Evolutionary conservation across 2,113 vertebrate genomes (phyloP).

Genomic region (Bombycilla garrulus): DNA sequence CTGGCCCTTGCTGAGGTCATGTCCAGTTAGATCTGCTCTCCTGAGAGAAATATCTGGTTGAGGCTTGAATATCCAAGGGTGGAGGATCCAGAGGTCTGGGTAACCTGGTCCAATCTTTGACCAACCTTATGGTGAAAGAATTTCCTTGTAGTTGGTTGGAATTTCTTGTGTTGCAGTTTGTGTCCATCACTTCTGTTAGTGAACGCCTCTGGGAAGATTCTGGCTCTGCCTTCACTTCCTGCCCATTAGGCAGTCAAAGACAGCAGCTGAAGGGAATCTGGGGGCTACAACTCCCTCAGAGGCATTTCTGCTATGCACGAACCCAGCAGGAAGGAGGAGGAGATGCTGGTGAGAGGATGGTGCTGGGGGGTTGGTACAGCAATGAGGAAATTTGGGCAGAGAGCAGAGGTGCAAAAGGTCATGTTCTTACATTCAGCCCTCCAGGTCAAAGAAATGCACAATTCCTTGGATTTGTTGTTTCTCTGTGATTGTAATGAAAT

Average conservation of each 20-base stretch:
- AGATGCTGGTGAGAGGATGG: background rate
- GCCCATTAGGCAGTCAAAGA: background rate
- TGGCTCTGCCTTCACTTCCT: background rate
- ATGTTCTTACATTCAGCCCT: background rate
- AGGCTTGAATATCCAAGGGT: background rate
- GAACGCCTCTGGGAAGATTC: background rate
- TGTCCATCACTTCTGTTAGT: background rate
- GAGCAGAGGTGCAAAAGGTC: background rate
- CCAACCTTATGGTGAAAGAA: background rate
- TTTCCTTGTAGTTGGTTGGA: background rate
- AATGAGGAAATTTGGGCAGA: fast-evolving
- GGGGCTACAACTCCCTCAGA: background rate
- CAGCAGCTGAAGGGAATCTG: background rate
- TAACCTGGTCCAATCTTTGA: background rate
- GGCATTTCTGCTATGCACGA: background rate
- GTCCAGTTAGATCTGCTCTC: background rate
- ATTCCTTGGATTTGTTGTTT: background rate
- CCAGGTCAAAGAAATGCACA: background rate
- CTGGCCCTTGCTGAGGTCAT: background rate
- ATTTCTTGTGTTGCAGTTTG: background rate
- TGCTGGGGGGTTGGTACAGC: fast-evolving
- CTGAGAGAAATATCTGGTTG: background rate
- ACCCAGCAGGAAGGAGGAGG: background rate
- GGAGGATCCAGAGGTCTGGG: background rate
- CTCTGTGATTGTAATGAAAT: background rate